phyloP scores from a whole-genome alignment of 2,797 vertebrate species.

The Acipenser oxyrinchus region DNA sequence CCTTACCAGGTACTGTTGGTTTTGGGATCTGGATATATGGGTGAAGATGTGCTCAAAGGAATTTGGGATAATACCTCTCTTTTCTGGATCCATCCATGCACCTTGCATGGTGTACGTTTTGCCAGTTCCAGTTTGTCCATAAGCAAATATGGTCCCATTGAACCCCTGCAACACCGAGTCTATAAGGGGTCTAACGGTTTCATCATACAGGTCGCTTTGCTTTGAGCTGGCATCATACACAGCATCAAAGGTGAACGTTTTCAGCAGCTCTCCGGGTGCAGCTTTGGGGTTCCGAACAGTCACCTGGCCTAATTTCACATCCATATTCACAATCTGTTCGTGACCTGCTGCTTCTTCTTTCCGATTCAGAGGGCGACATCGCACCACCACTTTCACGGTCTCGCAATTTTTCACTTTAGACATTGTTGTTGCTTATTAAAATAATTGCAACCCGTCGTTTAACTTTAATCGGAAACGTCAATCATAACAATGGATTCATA shows the following conservation, averaged over 20 bases:
- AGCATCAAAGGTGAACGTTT: constrained; percentile 88
- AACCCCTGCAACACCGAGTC: constrained; percentile 85
- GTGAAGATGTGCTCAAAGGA: constrained; percentile 93
- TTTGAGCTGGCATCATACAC: constrained; percentile 79
- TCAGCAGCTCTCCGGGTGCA: constrained; percentile 72
- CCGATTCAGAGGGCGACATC: constrained; percentile 80
- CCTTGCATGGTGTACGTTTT: constrained; percentile 97
- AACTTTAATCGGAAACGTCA: constrained; percentile 1
- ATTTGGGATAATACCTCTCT: constrained; percentile 79
- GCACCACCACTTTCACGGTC: constrained; percentile 87
- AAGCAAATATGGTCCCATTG: constrained; percentile 89
- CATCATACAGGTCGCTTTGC: constrained; percentile 84
- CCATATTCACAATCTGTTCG: constrained; percentile 74
- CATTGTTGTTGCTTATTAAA: constrained; percentile 37
- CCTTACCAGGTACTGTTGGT: constrained; percentile 89
- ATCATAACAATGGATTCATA: constrained; percentile 12
- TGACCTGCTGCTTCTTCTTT: constrained; percentile 64
- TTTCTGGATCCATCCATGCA: constrained; percentile 72
- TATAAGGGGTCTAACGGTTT: constrained; percentile 82
- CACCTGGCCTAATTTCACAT: constrained; percentile 85
- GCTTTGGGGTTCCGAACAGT: constrained; percentile 76
- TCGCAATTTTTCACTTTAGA: constrained; percentile 69
- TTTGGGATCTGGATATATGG: constrained; percentile 87
- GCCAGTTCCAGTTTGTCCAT: constrained; percentile 90
- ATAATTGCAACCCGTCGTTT: constrained; percentile 2